phyloP scores from a whole-genome alignment of 2,797 vertebrate species.

The Hydrophis major region DNA sequence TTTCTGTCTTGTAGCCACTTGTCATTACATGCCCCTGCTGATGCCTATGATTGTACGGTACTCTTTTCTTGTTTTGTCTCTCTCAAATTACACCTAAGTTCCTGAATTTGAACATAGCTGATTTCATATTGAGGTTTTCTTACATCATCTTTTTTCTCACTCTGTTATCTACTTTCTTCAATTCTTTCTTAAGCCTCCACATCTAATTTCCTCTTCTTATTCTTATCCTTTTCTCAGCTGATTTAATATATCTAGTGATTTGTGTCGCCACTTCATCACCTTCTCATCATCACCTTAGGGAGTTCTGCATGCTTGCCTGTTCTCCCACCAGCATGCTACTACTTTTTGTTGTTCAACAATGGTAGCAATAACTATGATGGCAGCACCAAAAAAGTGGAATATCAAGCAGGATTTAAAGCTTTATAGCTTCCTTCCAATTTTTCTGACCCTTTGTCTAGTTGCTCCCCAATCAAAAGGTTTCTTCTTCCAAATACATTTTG shows the following conservation, averaged over 20 bases:
- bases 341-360: constrained; percentile 14
- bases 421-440: not conserved
- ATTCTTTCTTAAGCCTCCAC: not conserved
- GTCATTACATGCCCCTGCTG: not conserved
- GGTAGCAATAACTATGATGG: not conserved
- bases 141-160: not conserved
- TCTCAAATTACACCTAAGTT: not conserved
- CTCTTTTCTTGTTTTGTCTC: not conserved
- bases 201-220: constrained; percentile 16
- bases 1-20: not conserved
- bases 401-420: constrained; percentile 15
- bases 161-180: not conserved
- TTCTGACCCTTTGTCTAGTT: not conserved
- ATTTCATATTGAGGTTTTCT: not conserved
- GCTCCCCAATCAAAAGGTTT: not conserved
- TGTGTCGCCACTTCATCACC: not conserved
- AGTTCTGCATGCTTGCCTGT: constrained; percentile 1
- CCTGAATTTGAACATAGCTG: not conserved
- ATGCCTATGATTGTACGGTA: not conserved
- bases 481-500: constrained; percentile 18
- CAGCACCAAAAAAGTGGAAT: not conserved
- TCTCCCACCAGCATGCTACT: not conserved
- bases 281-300: not conserved
- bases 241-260: constrained; percentile 6
- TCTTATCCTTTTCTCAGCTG: not conserved